These are phyloP conservation scores for Nebria brevicollis DNA, from an alignment of 2,888 invertebrate species.

Conservation along the genomic window DNA sequence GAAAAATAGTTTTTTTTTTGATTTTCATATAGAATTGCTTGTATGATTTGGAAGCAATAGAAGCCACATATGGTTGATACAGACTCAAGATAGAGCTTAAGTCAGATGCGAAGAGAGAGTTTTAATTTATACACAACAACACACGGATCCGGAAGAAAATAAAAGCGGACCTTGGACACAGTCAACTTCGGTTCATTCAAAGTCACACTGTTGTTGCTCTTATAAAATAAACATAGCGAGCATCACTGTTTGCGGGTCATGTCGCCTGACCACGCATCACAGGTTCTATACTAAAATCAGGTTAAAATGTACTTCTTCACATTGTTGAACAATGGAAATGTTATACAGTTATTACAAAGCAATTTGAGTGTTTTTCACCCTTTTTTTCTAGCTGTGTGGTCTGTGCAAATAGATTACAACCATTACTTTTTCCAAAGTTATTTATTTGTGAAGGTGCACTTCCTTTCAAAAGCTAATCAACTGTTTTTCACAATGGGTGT, in stretches of 20 bases:
- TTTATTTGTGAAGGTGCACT: neutral
- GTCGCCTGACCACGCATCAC: constrained; percentile 22
- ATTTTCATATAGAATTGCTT: neutral
- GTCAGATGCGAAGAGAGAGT: constrained; percentile 25
- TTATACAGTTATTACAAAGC: constrained; percentile 5
- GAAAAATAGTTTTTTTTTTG: neutral
- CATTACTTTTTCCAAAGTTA: constrained; percentile 7
- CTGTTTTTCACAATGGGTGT: neutral
- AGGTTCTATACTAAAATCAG: neutral
- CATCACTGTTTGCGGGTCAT: constrained; percentile 7
- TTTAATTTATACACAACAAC: neutral
- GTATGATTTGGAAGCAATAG: neutral
- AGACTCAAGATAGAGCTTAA: neutral
- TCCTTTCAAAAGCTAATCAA: neutral
- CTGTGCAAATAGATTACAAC: constrained; percentile 5
- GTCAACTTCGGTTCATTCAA: constrained; percentile 9
- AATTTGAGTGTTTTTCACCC: neutral
- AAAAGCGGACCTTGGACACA: constrained; percentile 25
- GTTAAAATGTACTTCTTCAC: neutral
- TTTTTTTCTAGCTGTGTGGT: neutral
- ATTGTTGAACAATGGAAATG: neutral
- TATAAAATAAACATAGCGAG: neutral
- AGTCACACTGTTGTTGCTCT: neutral
- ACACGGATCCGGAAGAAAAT: constrained; percentile 33
- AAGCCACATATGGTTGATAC: neutral